Evolutionary conservation across 2,888 invertebrate genomes (phyloP), one percentile per base, ranked within the genome.

Genomic region (Gonocerus acuteangulatus): DNA sequence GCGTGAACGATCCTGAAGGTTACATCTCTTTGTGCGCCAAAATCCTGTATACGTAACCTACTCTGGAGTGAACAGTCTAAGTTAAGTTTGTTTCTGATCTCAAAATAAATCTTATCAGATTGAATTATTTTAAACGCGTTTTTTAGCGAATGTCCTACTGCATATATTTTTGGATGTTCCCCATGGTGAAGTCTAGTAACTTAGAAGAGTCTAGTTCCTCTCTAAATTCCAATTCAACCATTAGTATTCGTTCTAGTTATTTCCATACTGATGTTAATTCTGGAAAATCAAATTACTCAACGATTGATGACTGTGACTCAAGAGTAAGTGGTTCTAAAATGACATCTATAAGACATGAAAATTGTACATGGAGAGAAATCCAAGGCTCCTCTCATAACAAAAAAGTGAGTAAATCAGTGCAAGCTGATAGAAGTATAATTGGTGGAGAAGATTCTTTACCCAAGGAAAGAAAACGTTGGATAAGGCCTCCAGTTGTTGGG

Each of bases 401-500:
- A 21, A 63, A 60, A 51, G 59, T 62, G 15, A 62, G 44, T 44
- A 62, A 52, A 36, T 61, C 64, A 3, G 44, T 62, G 11, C 64
- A 62, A 48, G 54, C 64, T 39, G 48, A 36, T 2, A 47, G 54
- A 19, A 64, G 58, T n/a, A 58, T 58, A 16, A 44, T 44, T 16
- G 64, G 61, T 7, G 62, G 60, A 48, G 65, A 61, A 23, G 57
- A 48, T 34, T 49, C 18, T 18, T 39, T 48, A 34, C 58, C 57
- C 18, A 65, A 57, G 45, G 74, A 74, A 65, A 70, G 73, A 48
- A 71, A 73, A 52, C 69, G 71, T 61, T 74, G 73, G 72, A 71
- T 70, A 11, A 71, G 75, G 60, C 75, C 76, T 9, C 74, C 75
- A 2, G 65, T 75, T 15, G 72, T 74, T 15, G 75, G 74, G 2